phyloP scores from a whole-genome alignment of 1,140 invertebrate species.

The Chymomyza costata region DNA sequence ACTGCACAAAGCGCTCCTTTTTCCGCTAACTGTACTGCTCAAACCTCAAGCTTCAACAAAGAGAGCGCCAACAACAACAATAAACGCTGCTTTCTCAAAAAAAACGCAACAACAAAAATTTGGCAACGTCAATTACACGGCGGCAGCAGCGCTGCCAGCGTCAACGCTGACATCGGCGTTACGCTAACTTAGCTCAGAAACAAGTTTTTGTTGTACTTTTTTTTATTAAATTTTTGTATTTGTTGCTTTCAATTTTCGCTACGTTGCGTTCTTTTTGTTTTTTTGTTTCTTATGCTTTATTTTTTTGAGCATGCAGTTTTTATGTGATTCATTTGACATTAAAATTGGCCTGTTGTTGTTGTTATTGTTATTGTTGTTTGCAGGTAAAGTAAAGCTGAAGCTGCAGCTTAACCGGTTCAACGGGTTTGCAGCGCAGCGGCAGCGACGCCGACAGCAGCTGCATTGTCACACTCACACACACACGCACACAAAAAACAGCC shows the following conservation, averaged over 20 bases:
- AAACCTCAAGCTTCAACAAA: conserved; percentile 1
- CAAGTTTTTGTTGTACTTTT: conserved; percentile 18
- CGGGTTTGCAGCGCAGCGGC: too few species aligned
- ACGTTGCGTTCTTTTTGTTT: conserved; percentile 7
- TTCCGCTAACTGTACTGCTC: conserved; percentile 28
- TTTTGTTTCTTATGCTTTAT: background rate
- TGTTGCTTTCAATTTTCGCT: conserved; percentile 9
- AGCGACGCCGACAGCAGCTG: too few species aligned
- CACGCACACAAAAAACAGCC: conserved; percentile 7
- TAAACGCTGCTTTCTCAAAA: too few species aligned
- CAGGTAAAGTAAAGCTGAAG: conserved; percentile 15
- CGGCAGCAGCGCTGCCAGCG: conserved; percentile 1
- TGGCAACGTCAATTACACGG: conserved; percentile 30
- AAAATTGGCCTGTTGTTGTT: conserved; percentile 30
- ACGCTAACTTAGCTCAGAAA: conserved; percentile 15
- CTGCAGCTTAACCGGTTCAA: conserved; percentile 32
- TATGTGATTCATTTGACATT: conserved; percentile 33
- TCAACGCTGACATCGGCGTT: conserved; percentile 5
- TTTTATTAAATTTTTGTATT: conserved; percentile 15
- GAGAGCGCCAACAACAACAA: background rate
- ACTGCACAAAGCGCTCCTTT: conserved; percentile 18
- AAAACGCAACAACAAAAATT: conserved; percentile 23
- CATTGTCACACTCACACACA: conserved; percentile 3
- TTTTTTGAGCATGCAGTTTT: conserved; percentile 27
- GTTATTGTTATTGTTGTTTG: conserved; percentile 21